A percentile compares a stretch with the other conserved stretches of the same genome.
Conservation (phyloP, 2,113 vertebrate species). For the Psephotus haematonotus region DNA sequence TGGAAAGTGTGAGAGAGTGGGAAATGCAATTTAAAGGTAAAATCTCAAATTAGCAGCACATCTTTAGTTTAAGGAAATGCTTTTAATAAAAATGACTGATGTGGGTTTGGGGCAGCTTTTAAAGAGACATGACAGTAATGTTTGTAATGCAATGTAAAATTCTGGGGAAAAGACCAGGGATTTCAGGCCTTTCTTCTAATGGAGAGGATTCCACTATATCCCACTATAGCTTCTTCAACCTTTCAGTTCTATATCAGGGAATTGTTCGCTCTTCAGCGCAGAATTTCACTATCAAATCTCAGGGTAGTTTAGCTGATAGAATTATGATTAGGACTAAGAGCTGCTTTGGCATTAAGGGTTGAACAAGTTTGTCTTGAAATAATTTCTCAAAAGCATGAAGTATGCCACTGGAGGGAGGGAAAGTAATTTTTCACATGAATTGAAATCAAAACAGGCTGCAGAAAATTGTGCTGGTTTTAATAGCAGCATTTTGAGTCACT, state of each 20-base stretch:
- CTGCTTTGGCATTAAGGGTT: neutral
- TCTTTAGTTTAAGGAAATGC: neutral
- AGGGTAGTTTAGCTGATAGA: neutral
- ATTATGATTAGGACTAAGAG: neutral
- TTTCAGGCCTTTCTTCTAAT: neutral
- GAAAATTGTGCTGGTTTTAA: neutral
- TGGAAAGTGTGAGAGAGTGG: conserved; percentile 99
- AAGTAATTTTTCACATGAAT: neutral
- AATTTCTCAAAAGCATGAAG: neutral
- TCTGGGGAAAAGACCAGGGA: neutral
- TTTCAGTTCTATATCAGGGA: neutral
- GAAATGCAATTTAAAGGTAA: conserved; percentile 99
- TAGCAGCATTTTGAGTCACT: accelerated
- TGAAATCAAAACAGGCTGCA: neutral
- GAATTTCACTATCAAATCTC: neutral
- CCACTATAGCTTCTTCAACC: neutral
- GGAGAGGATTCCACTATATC: neutral
- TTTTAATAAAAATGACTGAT: neutral
- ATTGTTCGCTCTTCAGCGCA: neutral
- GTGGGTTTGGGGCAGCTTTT: neutral
- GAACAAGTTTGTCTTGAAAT: neutral
- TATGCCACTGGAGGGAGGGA: neutral
- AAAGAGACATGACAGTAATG: neutral
- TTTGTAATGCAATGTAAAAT: neutral
- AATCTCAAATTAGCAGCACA: neutral